Evolutionary conservation across 1,140 invertebrate genomes (phyloP), one percentile per base, ranked within the genome.

Genomic region (Gonioctena quinquepunctata): DNA sequence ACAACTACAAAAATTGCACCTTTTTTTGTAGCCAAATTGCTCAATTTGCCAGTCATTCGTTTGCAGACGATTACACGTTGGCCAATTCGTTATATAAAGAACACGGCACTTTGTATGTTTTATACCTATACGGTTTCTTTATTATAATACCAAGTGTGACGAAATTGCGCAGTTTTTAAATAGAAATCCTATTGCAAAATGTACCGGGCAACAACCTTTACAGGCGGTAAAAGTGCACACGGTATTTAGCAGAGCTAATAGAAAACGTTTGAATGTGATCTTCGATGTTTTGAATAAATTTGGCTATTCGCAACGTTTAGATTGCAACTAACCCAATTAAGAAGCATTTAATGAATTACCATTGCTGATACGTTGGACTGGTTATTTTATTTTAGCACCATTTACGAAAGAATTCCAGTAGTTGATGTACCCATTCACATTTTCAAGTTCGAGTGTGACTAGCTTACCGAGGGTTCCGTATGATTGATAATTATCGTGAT

Each of bases 131-230:
- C 33, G 33, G 33, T 42, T 42, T 42, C 33, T 42, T 11, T 42
- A 42, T 42, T 42, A 56, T 56, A 42, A 42, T 42, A 42, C 18
- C 21, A 21, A 19, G 19, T 19, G 11, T 56, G 52, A 19, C 52
- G 52, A 56, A 56, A 56, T 56, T 56, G 5, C 52, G 13, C 19
- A 56, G 22, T 56, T 56, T 56, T 56, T 56, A 56, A 56, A 56
- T 56, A 23, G 52, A 56, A 56, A 56, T 56, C 18, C 3, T 56
- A 23, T 56, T 56, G 52, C 52, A 56, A 56, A 13, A 56, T 19
- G 21, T 19, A 11, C 52, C 52, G 22, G 22, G 4, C 52, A 56
- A 56, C 19, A 23, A 21, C 22, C 52, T 19, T 19, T 56, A 19
- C 18, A 1, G 52, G 52, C 21, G 52, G 52, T 56, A 56, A 56